These are phyloP conservation scores for Montipora foliosa DNA, from an alignment of 64 coral and sea anemone genomes.

Conservation along the genomic window DNA sequence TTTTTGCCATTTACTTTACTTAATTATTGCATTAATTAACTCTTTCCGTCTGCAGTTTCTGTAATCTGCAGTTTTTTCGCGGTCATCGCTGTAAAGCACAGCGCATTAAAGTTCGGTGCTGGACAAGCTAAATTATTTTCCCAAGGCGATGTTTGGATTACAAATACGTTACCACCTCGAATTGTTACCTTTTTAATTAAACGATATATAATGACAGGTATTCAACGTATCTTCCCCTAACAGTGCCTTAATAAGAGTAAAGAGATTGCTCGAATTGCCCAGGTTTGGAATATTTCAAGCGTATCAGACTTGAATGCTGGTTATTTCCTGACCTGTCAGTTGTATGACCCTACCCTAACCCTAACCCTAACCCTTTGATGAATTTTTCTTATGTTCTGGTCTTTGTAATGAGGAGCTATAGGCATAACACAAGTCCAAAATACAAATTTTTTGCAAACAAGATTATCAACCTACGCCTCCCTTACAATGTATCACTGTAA, in stretches of 20 bases:
- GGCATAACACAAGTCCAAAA: background rate
- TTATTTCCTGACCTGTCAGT: conserved; percentile 7
- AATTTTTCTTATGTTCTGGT: background rate
- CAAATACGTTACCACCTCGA: background rate
- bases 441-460: conserved; percentile 19
- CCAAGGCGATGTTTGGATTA: background rate
- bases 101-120: background rate
- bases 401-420: background rate
- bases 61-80: background rate
- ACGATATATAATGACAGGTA: conserved; percentile 7
- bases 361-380: no score
- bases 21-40: background rate
- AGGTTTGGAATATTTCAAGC: conserved; percentile 5
- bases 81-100: background rate
- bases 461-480: background rate
- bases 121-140: background rate
- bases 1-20: background rate
- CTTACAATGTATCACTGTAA: background rate
- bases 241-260: background rate
- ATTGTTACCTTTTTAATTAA: background rate
- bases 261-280: background rate
- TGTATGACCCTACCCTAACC: no score
- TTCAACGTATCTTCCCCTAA: conserved; percentile 11
- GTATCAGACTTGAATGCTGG: background rate
- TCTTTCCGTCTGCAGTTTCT: background rate